Conservation (phyloP, 1,140 invertebrate genomes). For the Harpegnathos saltator region DNA sequence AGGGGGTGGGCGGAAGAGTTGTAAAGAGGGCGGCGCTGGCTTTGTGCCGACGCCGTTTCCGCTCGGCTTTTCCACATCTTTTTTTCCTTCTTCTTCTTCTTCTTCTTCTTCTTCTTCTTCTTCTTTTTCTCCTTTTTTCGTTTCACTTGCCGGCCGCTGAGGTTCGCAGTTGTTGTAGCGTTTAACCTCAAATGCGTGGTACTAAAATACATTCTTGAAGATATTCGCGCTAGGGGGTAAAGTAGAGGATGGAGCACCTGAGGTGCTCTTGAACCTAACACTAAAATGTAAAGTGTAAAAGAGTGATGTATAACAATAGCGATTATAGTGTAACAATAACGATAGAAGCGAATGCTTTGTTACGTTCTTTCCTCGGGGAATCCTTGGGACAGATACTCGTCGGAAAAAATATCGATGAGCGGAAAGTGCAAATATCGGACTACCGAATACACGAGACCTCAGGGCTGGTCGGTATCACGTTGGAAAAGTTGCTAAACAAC, state of each 20-base stretch:
- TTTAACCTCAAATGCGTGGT: too few relatives aligned
- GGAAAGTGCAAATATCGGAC: background rate
- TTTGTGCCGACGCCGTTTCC: conserved; percentile 67
- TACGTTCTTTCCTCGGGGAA: background rate
- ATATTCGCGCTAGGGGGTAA: too few relatives aligned
- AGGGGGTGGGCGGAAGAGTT: conserved; percentile 63
- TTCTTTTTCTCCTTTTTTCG: conserved; percentile 20
- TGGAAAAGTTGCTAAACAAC: conserved; percentile 58
- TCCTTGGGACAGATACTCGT: background rate
- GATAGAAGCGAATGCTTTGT: too few relatives aligned
- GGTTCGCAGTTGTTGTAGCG: conserved; percentile 14
- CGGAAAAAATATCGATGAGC: background rate
- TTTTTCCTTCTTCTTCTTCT: conserved; percentile 17
- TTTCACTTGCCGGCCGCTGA: conserved; percentile 18
- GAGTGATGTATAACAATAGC: too few relatives aligned
- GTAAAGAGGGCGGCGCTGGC: conserved; percentile 56
- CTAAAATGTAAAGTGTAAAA: too few relatives aligned
- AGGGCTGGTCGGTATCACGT: background rate
- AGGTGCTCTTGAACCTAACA: too few relatives aligned
- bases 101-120: conserved; percentile 33
- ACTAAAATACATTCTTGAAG: too few relatives aligned
- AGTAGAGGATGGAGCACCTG: too few relatives aligned
- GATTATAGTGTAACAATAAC: too few relatives aligned
- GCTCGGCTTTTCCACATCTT: conserved; percentile 64
- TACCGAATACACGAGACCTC: background rate